These are phyloP conservation scores for Eriocheir sinensis DNA, from an alignment of 1,140 invertebrate genomes.

Conservation along the genomic window DNA sequence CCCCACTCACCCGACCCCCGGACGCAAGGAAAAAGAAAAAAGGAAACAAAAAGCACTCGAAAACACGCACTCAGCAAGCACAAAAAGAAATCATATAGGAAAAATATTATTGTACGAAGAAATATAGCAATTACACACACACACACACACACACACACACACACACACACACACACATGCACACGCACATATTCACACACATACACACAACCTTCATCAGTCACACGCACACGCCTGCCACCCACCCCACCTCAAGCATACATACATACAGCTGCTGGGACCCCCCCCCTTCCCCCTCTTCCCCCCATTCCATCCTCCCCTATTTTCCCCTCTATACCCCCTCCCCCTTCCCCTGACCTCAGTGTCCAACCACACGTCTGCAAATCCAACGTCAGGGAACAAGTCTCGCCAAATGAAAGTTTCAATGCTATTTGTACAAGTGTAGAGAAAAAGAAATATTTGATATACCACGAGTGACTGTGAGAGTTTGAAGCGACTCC, in stretches of 20 bases:
- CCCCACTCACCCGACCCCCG: too few species aligned
- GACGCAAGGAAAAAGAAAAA: background rate
- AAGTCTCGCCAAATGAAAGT: constrained; percentile 13
- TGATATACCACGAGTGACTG: constrained; percentile 16
- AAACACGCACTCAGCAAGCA: constrained; percentile 11
- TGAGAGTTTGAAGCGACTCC: background rate
- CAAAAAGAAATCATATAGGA: background rate
- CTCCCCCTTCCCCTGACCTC: constrained; percentile 1
- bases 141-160: constrained; percentile 41
- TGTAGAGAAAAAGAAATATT: constrained; percentile 26
- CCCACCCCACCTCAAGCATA: background rate
- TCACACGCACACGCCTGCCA: background rate
- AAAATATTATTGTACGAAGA: constrained; percentile 33
- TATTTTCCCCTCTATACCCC: background rate
- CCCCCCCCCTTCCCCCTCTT: background rate
- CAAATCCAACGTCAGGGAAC: constrained; percentile 24
- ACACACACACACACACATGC: constrained; percentile 37
- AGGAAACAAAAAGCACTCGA: background rate
- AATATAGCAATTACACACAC: constrained; percentile 11
- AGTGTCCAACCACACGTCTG: constrained; percentile 5
- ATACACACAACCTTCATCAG: background rate
- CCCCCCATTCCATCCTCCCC: background rate
- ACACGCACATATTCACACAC: constrained; percentile 35
- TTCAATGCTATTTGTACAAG: constrained; percentile 17
- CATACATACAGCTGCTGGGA: constrained; percentile 34